Evolutionary conservation across 2,113 vertebrate species (phyloP), one percentile per base, ranked within the genome.

Genomic region (Anas platyrhynchos): DNA sequence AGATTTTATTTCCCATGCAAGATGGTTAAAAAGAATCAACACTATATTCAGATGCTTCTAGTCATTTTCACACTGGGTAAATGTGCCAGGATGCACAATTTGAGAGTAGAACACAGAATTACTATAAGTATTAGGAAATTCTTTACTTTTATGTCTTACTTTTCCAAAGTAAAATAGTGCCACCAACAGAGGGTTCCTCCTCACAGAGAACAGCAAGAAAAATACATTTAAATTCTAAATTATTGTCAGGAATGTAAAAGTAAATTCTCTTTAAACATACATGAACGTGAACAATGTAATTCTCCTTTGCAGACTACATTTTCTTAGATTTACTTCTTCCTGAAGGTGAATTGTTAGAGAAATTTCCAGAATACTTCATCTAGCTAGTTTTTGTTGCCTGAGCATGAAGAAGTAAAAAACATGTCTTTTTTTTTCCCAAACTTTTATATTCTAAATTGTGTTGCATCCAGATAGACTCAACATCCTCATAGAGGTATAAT

Each of bases 121-220:
- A 36, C 50, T 71, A 38, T 83, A 83, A 92, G 72, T 73, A 83
- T 50, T 73, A 59, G 20, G 32, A 61, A 68, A 13, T 21, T 76
- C 66, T 93, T 86, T 88, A 87, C 6, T 82, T 44, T 44, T 72
- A 91, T 26, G 55, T 65, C 38, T 86, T 82, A 66, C 9, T 63
- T 91, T 88, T 84, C 25, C 34, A 86, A 62, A 87, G 66, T 52
- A 94, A 95, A 93, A 91, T 31, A 75, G 68, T 79, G 62, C 65
- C 56, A 78, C 29, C 32, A 79, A 82, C 4, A 89, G 71, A 88
- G 13, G 48, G 27, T 94, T 88, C 32, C 29, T 79, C 52, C 13
- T 82, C 73, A 79, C 41, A 71, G 36, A 16, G 22, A 82, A 79
- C 79, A 86, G 83, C 16, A 84, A 82, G 34, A 21, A 86, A 89